phyloP scores from a whole-genome alignment of 2,797 vertebrate species.

The Neosilurus hyrtlii region DNA sequence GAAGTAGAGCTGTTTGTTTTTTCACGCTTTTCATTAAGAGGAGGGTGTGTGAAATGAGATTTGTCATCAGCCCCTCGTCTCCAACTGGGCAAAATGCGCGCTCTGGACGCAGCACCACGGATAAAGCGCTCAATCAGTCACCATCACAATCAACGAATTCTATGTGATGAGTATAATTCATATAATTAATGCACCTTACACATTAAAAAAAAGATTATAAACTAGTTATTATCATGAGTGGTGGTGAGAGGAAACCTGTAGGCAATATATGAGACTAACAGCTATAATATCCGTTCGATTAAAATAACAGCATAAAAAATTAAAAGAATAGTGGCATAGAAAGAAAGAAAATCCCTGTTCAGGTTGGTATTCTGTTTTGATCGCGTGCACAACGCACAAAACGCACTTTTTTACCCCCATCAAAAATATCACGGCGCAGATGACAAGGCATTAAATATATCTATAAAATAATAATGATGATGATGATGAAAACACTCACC shows the following conservation, averaged over 20 bases:
- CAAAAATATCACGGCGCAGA: neutral
- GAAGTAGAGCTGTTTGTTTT: neutral
- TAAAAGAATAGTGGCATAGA: neutral
- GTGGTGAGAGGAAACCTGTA: neutral
- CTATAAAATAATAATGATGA: neutral
- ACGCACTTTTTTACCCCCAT: neutral
- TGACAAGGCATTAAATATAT: neutral
- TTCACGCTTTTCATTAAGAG: neutral
- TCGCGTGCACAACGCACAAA: neutral
- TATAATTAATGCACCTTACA: neutral
- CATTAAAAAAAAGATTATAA: too few relatives aligned
- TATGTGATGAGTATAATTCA: too few relatives aligned
- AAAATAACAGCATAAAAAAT: neutral
- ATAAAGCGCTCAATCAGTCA: too few relatives aligned
- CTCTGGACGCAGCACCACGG: neutral
- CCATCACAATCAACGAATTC: too few relatives aligned
- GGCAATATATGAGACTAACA: neutral
- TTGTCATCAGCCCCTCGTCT: neutral
- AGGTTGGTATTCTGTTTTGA: neutral
- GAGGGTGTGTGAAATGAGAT: neutral
- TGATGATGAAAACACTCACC: conserved; percentile 35
- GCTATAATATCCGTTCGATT: neutral
- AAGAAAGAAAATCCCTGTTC: neutral
- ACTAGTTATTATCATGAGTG: too few relatives aligned
- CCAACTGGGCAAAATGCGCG: neutral